Percentiles rank a stretch among this genome's conserved stretches.
Evolutionary conservation across 2,888 invertebrate genomes (phyloP).

Genomic region (Oscheius sp.): DNA sequence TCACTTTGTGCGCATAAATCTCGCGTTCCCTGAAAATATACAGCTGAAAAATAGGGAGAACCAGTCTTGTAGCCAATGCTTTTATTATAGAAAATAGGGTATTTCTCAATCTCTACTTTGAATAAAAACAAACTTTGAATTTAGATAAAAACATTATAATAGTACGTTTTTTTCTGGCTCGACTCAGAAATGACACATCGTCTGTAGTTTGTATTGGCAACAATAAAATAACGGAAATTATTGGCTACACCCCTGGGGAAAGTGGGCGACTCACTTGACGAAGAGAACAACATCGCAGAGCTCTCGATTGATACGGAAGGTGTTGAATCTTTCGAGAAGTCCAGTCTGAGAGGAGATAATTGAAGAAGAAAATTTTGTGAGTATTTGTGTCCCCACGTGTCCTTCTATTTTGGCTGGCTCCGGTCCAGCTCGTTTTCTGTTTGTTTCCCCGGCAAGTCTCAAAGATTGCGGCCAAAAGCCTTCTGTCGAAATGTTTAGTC

Average conservation of each 20-base stretch:
- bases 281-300: constrained; percentile 87
- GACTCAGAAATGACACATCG: too few species aligned
- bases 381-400: background rate
- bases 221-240: background rate
- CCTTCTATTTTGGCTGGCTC: constrained; percentile 16
- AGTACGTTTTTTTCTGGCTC: too few species aligned
- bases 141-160: too few species aligned
- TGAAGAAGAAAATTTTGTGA: background rate
- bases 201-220: too few species aligned
- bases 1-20: constrained; percentile 78
- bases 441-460: constrained; percentile 1
- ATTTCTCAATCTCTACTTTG: too few species aligned
- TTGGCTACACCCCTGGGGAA: background rate
- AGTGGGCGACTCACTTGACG: constrained; percentile 74
- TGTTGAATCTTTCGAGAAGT: constrained; percentile 70
- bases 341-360: constrained; percentile 27
- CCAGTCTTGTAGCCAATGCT: too few species aligned
- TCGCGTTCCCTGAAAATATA: constrained; percentile 76
- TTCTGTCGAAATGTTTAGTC: too few species aligned
- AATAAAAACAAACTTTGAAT: too few species aligned
- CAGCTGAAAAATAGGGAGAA: too few species aligned
- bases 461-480: constrained; percentile 9
- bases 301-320: constrained; percentile 77
- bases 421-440: background rate
- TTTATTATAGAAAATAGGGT: too few species aligned